Percentiles rank a stretch among this genome's conserved stretches.
Conservation (phyloP, 2,113 vertebrate genomes). For the Megaleporinus macrocephalus region DNA sequence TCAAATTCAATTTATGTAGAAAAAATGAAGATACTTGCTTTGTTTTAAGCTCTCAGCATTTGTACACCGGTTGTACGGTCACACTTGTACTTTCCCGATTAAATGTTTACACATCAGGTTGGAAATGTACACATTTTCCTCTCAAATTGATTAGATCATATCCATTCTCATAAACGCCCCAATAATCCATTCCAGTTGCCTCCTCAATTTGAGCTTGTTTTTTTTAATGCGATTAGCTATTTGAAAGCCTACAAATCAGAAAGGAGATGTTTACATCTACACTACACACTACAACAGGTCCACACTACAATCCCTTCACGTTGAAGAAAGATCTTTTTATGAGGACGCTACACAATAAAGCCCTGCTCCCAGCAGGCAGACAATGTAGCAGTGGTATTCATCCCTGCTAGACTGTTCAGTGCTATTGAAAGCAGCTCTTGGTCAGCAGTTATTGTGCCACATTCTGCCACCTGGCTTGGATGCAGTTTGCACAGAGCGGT, state of each 20-base stretch:
- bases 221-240: too few relatives aligned
- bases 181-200: too few relatives aligned
- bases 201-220: too few relatives aligned
- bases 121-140: too few relatives aligned
- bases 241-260: neutral
- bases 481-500: conserved; percentile 31
- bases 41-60: too few relatives aligned
- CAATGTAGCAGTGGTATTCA: conserved; percentile 70
- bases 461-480: conserved; percentile 55
- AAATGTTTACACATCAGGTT: too few relatives aligned
- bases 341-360: conserved; percentile 47
- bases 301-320: neutral
- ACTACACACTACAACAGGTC: neutral
- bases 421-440: conserved; percentile 68
- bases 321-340: conserved; percentile 48
- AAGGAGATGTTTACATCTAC: conserved; percentile 9
- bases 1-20: too few relatives aligned
- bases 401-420: conserved; percentile 78
- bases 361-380: conserved; percentile 48
- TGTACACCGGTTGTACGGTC: too few relatives aligned
- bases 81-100: too few relatives aligned
- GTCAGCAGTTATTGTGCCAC: conserved; percentile 74
- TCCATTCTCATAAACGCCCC: too few relatives aligned
- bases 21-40: too few relatives aligned
- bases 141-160: too few relatives aligned